Evolutionary conservation across 2,797 vertebrate genomes (phyloP).

Genomic region (Argya squamiceps): DNA sequence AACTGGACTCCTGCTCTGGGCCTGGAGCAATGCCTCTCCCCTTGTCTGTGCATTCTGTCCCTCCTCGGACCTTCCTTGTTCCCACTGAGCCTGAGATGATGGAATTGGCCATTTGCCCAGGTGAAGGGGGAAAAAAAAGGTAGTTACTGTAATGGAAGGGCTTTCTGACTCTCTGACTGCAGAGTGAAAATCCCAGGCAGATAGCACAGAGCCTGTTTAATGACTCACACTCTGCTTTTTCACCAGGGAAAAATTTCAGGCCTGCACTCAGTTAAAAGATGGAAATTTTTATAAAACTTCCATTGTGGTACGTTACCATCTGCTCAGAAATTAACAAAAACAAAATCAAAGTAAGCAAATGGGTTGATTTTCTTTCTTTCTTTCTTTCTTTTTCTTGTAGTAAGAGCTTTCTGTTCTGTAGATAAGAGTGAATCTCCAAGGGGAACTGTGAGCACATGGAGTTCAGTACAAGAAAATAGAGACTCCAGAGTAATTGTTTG

Average conservation of each 20-base stretch:
- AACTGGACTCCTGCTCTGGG: not conserved
- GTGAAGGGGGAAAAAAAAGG: not conserved
- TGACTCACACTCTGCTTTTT: constrained; percentile 58
- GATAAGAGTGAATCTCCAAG: not conserved
- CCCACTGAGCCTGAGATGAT: constrained; percentile 29
- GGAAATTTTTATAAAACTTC: constrained; percentile 72
- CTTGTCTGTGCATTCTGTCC: not conserved
- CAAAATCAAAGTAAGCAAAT: constrained; percentile 44
- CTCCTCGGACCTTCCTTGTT: constrained; percentile 38
- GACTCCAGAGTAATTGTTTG: not conserved
- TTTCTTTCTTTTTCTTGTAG: constrained; percentile 7
- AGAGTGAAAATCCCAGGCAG: constrained; percentile 68
- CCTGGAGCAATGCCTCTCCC: not conserved
- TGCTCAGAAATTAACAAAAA: constrained; percentile 50
- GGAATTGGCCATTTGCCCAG: constrained; percentile 46
- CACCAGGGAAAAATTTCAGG: constrained; percentile 68
- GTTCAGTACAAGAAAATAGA: not conserved
- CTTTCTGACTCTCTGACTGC: constrained; percentile 56
- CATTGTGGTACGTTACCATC: constrained; percentile 68
- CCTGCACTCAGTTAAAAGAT: constrained; percentile 66
- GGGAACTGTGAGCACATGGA: not conserved
- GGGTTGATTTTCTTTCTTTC: not conserved
- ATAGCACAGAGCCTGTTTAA: constrained; percentile 39
- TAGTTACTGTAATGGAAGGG: constrained; percentile 61
- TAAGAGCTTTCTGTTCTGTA: constrained; percentile 46